These are phyloP conservation scores for Macaria liturata DNA, from an alignment of 2,888 invertebrate species.

Conservation along the genomic window DNA sequence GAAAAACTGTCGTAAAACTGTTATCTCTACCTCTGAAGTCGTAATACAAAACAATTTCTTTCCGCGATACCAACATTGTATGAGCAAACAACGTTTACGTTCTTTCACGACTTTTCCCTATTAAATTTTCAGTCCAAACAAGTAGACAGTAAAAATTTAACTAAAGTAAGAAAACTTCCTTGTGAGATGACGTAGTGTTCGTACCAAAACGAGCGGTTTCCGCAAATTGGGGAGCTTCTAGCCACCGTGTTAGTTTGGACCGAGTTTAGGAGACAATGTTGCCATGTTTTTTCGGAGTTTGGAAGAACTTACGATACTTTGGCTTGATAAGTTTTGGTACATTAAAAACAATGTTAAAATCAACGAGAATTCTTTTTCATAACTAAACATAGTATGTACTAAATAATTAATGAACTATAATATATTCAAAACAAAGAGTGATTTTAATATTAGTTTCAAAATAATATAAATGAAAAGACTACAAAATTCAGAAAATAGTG, in stretches of 20 bases:
- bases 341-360: too few species aligned
- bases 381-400: too few species aligned
- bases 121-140: slow-evolving; percentile 55
- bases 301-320: too few species aligned
- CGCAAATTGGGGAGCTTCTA: slow-evolving; percentile 19
- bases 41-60: slow-evolving; percentile 38
- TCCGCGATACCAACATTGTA: slow-evolving; percentile 43
- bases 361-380: too few species aligned
- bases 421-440: too few species aligned
- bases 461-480: too few species aligned
- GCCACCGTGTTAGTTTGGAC: slow-evolving; percentile 6
- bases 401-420: too few species aligned
- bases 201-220: slow-evolving; percentile 10
- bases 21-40: slow-evolving; percentile 34
- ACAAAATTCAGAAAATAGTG: too few species aligned
- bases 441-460: too few species aligned
- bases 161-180: slow-evolving; percentile 46
- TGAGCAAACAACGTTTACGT: slow-evolving; percentile 45
- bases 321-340: too few species aligned
- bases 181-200: slow-evolving; percentile 30
- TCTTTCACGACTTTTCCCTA: slow-evolving; percentile 41
- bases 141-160: slow-evolving; percentile 54
- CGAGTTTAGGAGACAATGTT: slow-evolving; percentile 14
- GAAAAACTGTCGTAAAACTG: slow-evolving; percentile 31
- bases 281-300: background rate